phyloP scores from a whole-genome alignment of 2,797 vertebrate species.

The Cynodonichthys magdalenae region DNA sequence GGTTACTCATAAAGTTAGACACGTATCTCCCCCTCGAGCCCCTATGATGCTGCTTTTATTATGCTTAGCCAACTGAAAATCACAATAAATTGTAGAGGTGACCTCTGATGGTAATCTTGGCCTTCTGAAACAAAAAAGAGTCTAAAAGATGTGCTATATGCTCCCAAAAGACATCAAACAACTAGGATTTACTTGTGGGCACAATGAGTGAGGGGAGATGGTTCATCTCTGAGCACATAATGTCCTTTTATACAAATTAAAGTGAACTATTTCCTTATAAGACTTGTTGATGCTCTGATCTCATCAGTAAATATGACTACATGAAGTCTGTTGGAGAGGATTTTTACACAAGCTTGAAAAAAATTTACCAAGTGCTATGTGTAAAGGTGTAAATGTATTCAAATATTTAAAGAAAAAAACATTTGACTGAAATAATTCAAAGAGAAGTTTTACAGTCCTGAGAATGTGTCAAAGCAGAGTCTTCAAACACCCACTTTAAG shows the following conservation, averaged over 20 bases:
- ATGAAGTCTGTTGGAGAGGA: slow-evolving; percentile 1
- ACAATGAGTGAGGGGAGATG: no score
- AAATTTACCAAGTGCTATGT: not conserved
- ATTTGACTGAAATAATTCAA: not conserved
- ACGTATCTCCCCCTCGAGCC: slow-evolving; percentile 18
- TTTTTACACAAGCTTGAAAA: slow-evolving; percentile 1
- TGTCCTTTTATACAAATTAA: no score
- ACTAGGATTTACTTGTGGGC: no score
- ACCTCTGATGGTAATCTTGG: slow-evolving; percentile 17
- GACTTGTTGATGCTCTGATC: no score
- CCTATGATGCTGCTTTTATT: slow-evolving; percentile 19
- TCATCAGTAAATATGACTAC: not conserved
- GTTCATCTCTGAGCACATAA: no score
- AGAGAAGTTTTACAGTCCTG: no score
- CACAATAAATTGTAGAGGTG: slow-evolving; percentile 17
- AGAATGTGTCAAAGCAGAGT: no score
- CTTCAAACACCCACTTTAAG: no score
- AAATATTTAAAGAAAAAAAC: not conserved
- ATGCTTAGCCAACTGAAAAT: slow-evolving; percentile 11
- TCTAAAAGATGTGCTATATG: not conserved
- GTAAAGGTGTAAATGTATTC: not conserved
- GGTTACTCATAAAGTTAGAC: slow-evolving; percentile 29
- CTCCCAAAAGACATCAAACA: not conserved
- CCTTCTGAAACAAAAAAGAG: not conserved
- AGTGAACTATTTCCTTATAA: not conserved